A percentile compares a stretch with the other conserved stretches of the same genome.
These are phyloP conservation scores for Barbus barbus DNA, from an alignment of 2,113 vertebrate species.

Conservation along the genomic window DNA sequence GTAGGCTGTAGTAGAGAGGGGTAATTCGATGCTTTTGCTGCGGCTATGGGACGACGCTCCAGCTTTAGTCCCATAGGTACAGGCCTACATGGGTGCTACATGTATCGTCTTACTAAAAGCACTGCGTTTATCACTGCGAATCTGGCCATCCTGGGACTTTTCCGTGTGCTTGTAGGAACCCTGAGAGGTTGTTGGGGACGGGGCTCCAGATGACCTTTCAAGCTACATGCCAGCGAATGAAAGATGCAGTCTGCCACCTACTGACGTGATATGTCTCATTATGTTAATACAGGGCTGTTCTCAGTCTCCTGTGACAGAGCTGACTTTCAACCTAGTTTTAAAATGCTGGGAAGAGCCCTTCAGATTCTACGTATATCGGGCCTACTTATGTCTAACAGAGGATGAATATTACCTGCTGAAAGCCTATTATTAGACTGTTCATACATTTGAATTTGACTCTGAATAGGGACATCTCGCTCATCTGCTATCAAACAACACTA, in stretches of 20 bases:
- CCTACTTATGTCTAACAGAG: conserved; percentile 34
- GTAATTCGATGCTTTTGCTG: neutral
- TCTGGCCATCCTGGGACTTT: neutral
- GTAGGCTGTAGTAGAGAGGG: neutral
- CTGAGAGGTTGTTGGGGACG: neutral
- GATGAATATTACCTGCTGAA: conserved; percentile 33
- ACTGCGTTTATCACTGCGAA: neutral
- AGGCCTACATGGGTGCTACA: conserved; percentile 23
- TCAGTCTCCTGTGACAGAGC: conserved; percentile 26
- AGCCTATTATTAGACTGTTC: conserved; percentile 24
- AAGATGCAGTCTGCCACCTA: conserved; percentile 28
- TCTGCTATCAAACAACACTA: conserved; percentile 4
- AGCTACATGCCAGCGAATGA: conserved; percentile 8
- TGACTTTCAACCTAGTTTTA: conserved; percentile 22
- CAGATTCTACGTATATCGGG: neutral
- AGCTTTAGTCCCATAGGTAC: conserved; percentile 10
- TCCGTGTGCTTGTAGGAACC: neutral
- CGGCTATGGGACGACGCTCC: neutral
- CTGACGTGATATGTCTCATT: conserved; percentile 42
- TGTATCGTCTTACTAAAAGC: neutral
- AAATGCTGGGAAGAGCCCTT: conserved; percentile 16
- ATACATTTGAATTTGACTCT: neutral
- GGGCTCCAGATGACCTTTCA: conserved; percentile 34
- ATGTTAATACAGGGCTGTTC: conserved; percentile 26
- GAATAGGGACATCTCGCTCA: conserved; percentile 8